Evolutionary conservation across 2,888 invertebrate genomes (phyloP).

Genomic region (Stegana nigrithorax): DNA sequence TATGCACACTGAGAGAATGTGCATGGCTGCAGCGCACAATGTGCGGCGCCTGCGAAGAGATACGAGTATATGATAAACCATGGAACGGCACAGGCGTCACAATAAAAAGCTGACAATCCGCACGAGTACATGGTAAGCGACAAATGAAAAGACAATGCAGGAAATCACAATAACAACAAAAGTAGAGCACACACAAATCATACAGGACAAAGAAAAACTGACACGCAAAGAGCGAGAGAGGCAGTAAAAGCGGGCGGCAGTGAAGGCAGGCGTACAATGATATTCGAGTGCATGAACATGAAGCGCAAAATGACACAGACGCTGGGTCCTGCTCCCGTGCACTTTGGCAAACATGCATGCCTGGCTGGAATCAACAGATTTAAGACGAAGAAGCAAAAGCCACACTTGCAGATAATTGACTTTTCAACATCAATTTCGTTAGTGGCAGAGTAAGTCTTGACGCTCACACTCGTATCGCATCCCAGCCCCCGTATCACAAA

Average conservation of each 20-base stretch:
- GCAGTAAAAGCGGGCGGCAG: too few species aligned
- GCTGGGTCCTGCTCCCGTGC: too few species aligned
- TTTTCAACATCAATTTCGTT: neutral
- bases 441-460: too few species aligned
- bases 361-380: neutral
- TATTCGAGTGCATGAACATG: neutral
- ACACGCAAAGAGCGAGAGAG: neutral
- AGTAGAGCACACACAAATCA: neutral
- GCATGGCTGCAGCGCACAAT: too few species aligned
- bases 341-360: too few species aligned
- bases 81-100: neutral
- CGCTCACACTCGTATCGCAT: too few species aligned
- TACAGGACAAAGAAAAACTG: neutral
- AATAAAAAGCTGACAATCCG: neutral
- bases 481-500: too few species aligned
- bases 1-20: neutral
- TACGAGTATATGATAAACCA: neutral
- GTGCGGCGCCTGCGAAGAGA: too few species aligned
- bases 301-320: neutral
- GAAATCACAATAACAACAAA: neutral
- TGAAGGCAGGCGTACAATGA: too few species aligned
- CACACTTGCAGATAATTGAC: conserved; percentile 3
- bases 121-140: neutral
- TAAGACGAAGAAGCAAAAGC: neutral
- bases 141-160: conserved; percentile 6